Evolutionary conservation across 2,888 invertebrate species (phyloP).

Genomic region (Drosophila testacea): DNA sequence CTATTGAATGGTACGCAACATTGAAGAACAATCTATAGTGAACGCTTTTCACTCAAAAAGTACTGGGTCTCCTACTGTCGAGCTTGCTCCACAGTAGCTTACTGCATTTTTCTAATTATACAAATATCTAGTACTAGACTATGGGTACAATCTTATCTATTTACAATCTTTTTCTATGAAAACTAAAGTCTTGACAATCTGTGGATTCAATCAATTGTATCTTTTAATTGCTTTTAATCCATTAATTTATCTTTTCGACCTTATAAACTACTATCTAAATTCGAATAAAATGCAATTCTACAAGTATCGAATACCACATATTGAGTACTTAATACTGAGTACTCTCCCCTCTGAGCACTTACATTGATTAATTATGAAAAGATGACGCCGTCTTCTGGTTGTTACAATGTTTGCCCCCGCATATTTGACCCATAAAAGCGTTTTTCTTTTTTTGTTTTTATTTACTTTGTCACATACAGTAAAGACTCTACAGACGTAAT

Average conservation of each 20-base stretch:
- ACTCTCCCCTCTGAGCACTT: conserved; percentile 6
- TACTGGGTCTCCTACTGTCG: too few species aligned
- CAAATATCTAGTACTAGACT: neutral
- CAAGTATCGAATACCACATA: conserved; percentile 11
- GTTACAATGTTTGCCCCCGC: conserved; percentile 27
- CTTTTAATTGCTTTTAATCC: neutral
- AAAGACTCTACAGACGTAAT: conserved; percentile 15
- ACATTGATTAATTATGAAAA: conserved; percentile 51
- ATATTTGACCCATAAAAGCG: conserved; percentile 52
- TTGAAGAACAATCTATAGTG: too few species aligned
- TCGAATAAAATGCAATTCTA: conserved; percentile 5
- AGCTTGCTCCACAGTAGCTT: too few species aligned
- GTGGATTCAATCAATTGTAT: neutral
- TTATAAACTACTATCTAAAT: neutral
- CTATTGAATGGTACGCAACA: too few species aligned
- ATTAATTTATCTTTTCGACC: neutral
- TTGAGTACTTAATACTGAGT: neutral
- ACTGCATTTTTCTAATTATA: too few species aligned
- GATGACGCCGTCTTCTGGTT: conserved; percentile 44
- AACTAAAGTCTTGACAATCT: neutral
- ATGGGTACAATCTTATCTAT: neutral
- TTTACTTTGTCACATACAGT: conserved; percentile 16
- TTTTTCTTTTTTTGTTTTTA: neutral
- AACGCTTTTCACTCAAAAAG: too few species aligned
- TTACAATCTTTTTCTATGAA: neutral